Base-by-base conservation (phyloP, 2,797 vertebrate species). In the Nannoperca obscura region DNA sequence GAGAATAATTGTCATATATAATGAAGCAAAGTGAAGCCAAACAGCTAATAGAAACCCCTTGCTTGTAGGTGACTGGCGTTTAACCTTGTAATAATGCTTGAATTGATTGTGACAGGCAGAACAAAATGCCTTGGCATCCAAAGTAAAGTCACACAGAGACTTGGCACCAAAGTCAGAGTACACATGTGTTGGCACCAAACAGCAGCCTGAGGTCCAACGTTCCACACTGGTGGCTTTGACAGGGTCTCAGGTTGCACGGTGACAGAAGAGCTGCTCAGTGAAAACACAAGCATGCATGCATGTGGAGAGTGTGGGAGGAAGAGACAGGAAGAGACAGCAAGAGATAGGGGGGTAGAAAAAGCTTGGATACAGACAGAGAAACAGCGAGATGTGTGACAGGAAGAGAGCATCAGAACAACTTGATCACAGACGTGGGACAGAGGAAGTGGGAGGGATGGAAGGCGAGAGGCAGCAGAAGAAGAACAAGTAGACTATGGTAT, bases 71-170 rank as follows among this genome's bases (percentile, higher is more conserved):
- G 59, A 74, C 68, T 71, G 60, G 46, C 72, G 50, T 85, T 90
- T 84, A 86, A 85, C 71, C 77, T 74, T 75, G 68, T 81, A 83
- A 81, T 78, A 76, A 76, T 63, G 53, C 27, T 20, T 59, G 47
- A 74, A 86, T 75, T 78, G 76, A 88, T 76, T 83, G 74, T 61
- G 73, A 85, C 68, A 62, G 57, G 69, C 44, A 78, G 65, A 76
- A 81, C 80, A 86, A 86, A 88, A 78, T 57, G 72, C 44, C 66
- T 84, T 88, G 86, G 88, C 90, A 90, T 80, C 64, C 65, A 54
- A 59, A 74, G 55, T 17, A 47, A 84, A 85, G 58, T 68, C 83
- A 72, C 81, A 73, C 74, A 71, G 82, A 80, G 78, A 82, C 69
- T 87, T 91, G 89, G 85, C 88, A 86, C 71, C 58, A 49, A 62